Base-by-base conservation (phyloP, 2,888 invertebrate genomes). In the Diarsia dahlii region DNA sequence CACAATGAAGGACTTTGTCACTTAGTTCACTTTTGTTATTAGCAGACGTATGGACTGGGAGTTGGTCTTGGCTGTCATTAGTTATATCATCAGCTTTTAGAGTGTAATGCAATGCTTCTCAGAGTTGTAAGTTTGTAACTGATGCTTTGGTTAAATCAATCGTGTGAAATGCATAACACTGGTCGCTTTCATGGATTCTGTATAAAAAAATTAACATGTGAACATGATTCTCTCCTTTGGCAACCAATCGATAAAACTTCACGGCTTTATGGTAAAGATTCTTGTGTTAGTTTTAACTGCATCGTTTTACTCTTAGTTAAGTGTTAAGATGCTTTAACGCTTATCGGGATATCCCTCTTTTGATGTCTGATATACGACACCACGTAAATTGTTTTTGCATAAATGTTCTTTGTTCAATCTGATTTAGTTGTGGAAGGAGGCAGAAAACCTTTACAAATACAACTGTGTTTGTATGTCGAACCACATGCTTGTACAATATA, bases 1-100 rank as follows among this genome's bases (percentile, higher is more conserved):
- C 15, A 69, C 76, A 71, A 84, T 80, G 56, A 54, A 46, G 60
- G 46, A 66, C 45, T 71, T 20, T 28, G 60, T 72, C 56, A 67
- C 60, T 52, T 23, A 46, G 52, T 72, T 65, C 39, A 71, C 71
- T 69, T 69, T 76, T 74, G 64, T 60, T 52, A 72, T 67, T 72
- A 39, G 39, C n/a, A 60, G 65, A n/a, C 45, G 34, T 34, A 60
- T 20, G 9, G 13, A 18, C 52, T 18, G 18, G 39, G 34, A 62
- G 56, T 54, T 71, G 39, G 50, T 71, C 68, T 68, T 58, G 34
- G 68, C 65, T 71, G 54, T 52, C 60, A 71, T 48, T 73, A 62
- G 13, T 54, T 34, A 46, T 39, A 48, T n/a, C 45, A 20, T 67
- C 15, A 23, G 15, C 45, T 54, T n/a, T 2, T 71, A 8, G 12